phyloP scores from a whole-genome alignment of 2,888 invertebrate genomes.

The Rutpela maculata region DNA sequence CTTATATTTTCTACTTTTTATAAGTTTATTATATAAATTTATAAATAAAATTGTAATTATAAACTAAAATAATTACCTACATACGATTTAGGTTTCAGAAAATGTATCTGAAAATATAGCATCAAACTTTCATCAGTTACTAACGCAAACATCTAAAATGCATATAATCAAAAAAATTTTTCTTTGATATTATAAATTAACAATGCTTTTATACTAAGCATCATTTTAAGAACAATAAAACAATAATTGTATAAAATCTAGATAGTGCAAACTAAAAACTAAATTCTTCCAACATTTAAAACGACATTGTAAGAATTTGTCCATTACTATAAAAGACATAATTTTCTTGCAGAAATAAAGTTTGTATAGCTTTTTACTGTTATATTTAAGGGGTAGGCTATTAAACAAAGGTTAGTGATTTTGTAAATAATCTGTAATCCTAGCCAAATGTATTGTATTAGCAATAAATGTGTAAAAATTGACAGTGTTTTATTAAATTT shows the following conservation, averaged over 20 bases:
- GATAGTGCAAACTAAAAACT: slow-evolving; percentile 23
- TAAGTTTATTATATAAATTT: slow-evolving; percentile 17
- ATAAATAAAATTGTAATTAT: slow-evolving; percentile 1
- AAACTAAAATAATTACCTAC: background rate
- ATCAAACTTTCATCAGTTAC: slow-evolving; percentile 26
- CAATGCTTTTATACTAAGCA: slow-evolving; percentile 32
- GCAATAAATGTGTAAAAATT: slow-evolving; percentile 59
- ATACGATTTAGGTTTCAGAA: slow-evolving; percentile 27
- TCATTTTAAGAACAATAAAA: slow-evolving; percentile 36
- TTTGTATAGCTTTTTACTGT: slow-evolving; percentile 59
- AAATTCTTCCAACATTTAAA: slow-evolving; percentile 38
- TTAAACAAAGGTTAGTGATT: slow-evolving; percentile 60
- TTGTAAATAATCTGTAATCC: slow-evolving; percentile 62
- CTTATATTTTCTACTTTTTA: slow-evolving; percentile 22
- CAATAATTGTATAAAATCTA: slow-evolving; percentile 31
- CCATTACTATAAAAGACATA: slow-evolving; percentile 31
- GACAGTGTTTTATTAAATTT: slow-evolving; percentile 33
- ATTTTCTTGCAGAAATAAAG: slow-evolving; percentile 35
- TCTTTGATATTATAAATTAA: slow-evolving; percentile 23
- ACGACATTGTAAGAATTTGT: slow-evolving; percentile 35
- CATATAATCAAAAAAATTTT: slow-evolving; percentile 33
- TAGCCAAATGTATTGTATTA: slow-evolving; percentile 62
- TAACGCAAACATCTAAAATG: slow-evolving; percentile 28
- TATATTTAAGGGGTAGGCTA: slow-evolving; percentile 51
- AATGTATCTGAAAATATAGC: slow-evolving; percentile 20